Evolutionary conservation across 1,140 invertebrate genomes (phyloP).

Genomic region (Anthonomus grandis): DNA sequence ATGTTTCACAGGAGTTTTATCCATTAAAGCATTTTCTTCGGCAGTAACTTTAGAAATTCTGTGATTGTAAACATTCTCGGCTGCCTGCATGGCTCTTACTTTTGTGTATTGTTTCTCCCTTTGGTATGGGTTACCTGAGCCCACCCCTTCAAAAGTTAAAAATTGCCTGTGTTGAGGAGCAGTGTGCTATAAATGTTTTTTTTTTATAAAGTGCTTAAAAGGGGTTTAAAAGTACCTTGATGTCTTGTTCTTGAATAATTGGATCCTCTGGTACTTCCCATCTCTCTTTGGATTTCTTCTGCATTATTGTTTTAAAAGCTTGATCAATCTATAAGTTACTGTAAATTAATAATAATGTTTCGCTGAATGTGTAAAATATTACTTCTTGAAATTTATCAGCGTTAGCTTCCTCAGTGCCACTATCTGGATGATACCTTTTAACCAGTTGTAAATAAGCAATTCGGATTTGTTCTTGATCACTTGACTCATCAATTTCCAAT

Average conservation of each 20-base stretch:
- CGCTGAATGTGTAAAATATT: slow-evolving; percentile 17
- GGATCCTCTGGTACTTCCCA: slow-evolving; percentile 48
- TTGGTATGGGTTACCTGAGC: slow-evolving; percentile 72
- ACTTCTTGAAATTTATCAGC: slow-evolving; percentile 70
- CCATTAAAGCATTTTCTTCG: slow-evolving; percentile 65
- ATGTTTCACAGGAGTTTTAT: slow-evolving; percentile 56
- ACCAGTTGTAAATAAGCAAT: slow-evolving; percentile 70
- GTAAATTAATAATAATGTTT: slow-evolving; percentile 5
- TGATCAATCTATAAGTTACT: slow-evolving; percentile 37
- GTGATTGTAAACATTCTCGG: slow-evolving; percentile 73
- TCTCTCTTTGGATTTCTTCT: slow-evolving; percentile 55
- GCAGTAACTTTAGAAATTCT: slow-evolving; percentile 64
- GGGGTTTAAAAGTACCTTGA: slow-evolving; percentile 42
- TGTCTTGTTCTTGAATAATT: slow-evolving; percentile 46
- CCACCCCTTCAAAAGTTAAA: slow-evolving; percentile 73
- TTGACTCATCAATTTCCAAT: slow-evolving; percentile 62
- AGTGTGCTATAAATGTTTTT: slow-evolving; percentile 62
- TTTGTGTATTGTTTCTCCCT: slow-evolving; percentile 72
- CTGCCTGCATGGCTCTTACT: slow-evolving; percentile 66
- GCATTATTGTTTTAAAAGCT: slow-evolving; percentile 52
- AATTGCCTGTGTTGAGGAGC: slow-evolving; percentile 87
- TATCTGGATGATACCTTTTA: slow-evolving; percentile 82
- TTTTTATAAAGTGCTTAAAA: not conserved
- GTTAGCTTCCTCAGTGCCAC: slow-evolving; percentile 62
- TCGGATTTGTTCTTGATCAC: slow-evolving; percentile 68